These are phyloP conservation scores for Myotis myotis DNA, from an alignment of 2,797 vertebrate genomes.

Conservation along the genomic window DNA sequence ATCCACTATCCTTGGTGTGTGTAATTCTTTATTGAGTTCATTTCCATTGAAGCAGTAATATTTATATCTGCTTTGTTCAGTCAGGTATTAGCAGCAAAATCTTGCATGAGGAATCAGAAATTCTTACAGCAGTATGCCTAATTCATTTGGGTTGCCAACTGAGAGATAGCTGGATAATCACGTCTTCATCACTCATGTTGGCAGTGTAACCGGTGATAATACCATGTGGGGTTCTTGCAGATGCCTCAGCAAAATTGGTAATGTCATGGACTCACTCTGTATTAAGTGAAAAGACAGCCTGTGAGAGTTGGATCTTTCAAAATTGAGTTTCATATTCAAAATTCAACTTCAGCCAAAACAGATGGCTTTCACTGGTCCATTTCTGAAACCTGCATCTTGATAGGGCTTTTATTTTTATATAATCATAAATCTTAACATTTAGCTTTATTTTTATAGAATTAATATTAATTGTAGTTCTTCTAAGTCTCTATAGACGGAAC, in stretches of 20 bases:
- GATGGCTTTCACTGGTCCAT: neutral
- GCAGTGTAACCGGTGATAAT: neutral
- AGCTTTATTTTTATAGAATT: conserved; percentile 2
- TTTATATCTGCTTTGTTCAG: neutral
- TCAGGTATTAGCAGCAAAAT: neutral
- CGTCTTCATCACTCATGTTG: neutral
- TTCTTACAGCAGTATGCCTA: neutral
- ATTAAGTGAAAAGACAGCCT: neutral
- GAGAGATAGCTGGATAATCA: neutral
- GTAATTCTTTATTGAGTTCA: conserved; percentile 13
- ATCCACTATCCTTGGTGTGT: neutral
- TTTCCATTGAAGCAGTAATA: neutral
- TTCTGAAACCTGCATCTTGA: neutral
- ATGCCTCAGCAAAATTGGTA: neutral
- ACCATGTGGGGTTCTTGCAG: neutral
- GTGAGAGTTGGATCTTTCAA: neutral
- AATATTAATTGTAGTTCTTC: neutral
- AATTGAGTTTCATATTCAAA: conserved; percentile 11
- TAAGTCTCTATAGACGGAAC: neutral
- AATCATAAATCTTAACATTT: neutral
- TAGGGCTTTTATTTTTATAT: neutral
- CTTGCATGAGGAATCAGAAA: neutral
- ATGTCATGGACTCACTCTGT: neutral
- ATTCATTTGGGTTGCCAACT: neutral
- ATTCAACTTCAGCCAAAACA: conserved; percentile 18